These are phyloP conservation scores for Sisyra terminalis DNA, from an alignment of 2,888 invertebrate species.

Conservation along the genomic window DNA sequence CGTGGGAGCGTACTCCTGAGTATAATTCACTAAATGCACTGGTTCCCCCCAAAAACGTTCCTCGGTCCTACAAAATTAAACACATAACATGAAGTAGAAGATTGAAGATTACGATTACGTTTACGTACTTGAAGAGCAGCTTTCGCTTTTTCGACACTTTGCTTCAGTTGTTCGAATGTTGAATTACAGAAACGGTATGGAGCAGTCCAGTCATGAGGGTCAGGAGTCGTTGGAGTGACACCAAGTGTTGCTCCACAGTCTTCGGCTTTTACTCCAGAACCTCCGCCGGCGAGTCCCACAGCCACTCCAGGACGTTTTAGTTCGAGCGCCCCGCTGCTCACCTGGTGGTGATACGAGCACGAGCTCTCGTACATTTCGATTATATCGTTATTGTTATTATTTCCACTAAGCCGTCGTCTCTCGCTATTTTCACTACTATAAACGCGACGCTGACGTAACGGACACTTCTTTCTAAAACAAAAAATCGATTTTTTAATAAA, in stretches of 20 bases:
- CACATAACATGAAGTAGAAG: slow-evolving; percentile 1
- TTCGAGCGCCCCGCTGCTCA: slow-evolving; percentile 26
- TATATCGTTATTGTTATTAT: slow-evolving; percentile 12
- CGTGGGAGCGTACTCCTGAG: slow-evolving; percentile 28
- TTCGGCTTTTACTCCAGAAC: slow-evolving; percentile 6
- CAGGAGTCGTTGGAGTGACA: slow-evolving; percentile 26
- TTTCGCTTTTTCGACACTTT: slow-evolving; percentile 81
- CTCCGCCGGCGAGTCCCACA: slow-evolving; percentile 8
- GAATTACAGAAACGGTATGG: slow-evolving; percentile 66
- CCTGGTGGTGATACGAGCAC: slow-evolving; percentile 59
- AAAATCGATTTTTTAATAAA: neutral
- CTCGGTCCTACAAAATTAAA: slow-evolving; percentile 41
- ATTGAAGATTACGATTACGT: neutral
- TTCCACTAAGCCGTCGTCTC: neutral
- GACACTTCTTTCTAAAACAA: slow-evolving; percentile 24
- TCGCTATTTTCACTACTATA: neutral
- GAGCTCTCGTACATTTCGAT: slow-evolving; percentile 81
- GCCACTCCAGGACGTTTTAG: slow-evolving; percentile 20
- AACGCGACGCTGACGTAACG: slow-evolving; percentile 17
- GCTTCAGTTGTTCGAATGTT: slow-evolving; percentile 78
- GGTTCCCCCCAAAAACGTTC: slow-evolving; percentile 49
- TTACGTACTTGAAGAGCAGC: slow-evolving; percentile 55
- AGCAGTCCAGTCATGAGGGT: slow-evolving; percentile 44
- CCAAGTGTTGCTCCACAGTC: slow-evolving; percentile 20
- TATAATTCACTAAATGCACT: slow-evolving; percentile 57